Base-by-base conservation (phyloP, 2,797 vertebrate species). In the Acanthurus leucopareius region DNA sequence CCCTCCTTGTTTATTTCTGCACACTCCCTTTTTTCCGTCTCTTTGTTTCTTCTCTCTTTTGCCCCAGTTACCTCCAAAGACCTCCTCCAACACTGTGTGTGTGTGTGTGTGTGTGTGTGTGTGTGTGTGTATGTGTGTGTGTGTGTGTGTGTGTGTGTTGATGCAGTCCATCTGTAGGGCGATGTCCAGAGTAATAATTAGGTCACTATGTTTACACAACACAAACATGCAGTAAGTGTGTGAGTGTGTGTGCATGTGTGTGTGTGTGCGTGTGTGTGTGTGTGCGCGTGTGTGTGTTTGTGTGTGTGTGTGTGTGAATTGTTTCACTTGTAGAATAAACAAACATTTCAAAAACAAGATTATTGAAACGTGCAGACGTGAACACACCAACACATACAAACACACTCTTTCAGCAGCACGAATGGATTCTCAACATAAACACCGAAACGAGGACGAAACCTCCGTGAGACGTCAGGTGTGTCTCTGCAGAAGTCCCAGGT, bases 81-180 rank as follows among this genome's bases (percentile, higher is more conserved):
- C 11, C 11, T 66, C 17, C 3, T 64, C 45, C 54, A 47, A 61
- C 22, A 52, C 25, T 25, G 25, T 25, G 25, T 25, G 25, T 25
- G 25, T 25, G 25, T 25, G 25, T 25, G 25, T 25, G 25, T 25
- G 25, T 25, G 25, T 2, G 25, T 2, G 25, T 2, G 25, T 25
- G 25, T 25, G 25, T 25, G 25, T 25, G 25, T 25, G 25, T 25
- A 3, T 2, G 25, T 25, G 25, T 25, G 25, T 25, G 25, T 52
- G 51, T 22, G 58, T 42, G 53, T 58, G 59, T 73, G 61, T 54
- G 64, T 56, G 49, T 68, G 66, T 47, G 70, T 40, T 80, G 73
- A 86, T 82, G 73, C 7, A 22, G 45, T 61, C 77, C 90, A 91
- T 91, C 86, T 90, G 86, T 64, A 44, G 80, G 82, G 52, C 59